Evolutionary conservation across 2,797 vertebrate species (phyloP).

Genomic region (Hephaestus fuliginosus): DNA sequence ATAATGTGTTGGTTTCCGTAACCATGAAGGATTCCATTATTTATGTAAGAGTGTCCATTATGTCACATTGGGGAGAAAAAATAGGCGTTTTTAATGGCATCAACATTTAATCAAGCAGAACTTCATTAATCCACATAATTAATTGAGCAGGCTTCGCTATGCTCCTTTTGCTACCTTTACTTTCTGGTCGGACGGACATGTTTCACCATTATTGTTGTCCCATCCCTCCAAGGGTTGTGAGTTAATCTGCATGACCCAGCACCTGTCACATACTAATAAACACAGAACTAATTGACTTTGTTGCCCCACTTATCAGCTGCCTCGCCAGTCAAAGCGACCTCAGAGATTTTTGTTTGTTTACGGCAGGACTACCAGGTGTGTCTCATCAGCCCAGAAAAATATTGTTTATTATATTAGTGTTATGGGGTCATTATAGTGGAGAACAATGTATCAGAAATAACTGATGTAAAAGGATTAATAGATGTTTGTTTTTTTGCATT

Average conservation of each 20-base stretch:
- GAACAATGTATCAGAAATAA: constrained; percentile 36
- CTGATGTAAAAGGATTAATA: too few species aligned
- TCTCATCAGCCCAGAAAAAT: constrained; percentile 64
- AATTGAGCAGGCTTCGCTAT: constrained; percentile 88
- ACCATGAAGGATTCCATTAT: constrained; percentile 86
- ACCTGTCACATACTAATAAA: constrained; percentile 90
- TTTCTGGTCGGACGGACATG: constrained; percentile 87
- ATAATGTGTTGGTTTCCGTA: constrained; percentile 80
- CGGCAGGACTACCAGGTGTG: constrained; percentile 66
- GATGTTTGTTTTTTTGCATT: not conserved
- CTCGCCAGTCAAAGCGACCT: constrained; percentile 72
- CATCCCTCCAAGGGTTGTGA: constrained; percentile 87
- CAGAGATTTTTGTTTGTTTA: constrained; percentile 77
- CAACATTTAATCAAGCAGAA: constrained; percentile 88
- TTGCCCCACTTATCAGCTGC: constrained; percentile 78
- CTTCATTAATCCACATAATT: constrained; percentile 89
- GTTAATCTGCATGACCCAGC: constrained; percentile 89
- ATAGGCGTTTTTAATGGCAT: constrained; percentile 83
- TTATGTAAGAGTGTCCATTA: constrained; percentile 85
- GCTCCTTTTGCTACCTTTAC: constrained; percentile 88
- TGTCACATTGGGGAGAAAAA: constrained; percentile 78
- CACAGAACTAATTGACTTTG: constrained; percentile 88
- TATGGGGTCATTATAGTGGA: constrained; percentile 45
- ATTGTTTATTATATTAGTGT: constrained; percentile 54
- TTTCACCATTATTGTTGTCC: constrained; percentile 87